phyloP scores from a whole-genome alignment of 2,888 invertebrate species.

The Nebria salina region DNA sequence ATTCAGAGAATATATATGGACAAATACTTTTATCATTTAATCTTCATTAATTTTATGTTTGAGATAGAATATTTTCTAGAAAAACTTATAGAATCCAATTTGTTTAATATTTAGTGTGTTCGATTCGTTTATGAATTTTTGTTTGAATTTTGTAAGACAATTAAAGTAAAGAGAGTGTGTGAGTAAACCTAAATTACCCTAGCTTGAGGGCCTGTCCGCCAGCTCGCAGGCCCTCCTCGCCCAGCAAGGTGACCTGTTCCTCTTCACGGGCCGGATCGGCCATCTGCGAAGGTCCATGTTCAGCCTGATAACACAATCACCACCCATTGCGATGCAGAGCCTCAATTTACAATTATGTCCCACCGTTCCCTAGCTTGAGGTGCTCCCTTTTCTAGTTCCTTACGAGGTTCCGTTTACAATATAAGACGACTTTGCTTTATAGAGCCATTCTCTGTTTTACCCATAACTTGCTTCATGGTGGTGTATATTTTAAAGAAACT shows the following conservation, averaged over 20 bases:
- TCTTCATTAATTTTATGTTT: neutral
- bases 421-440: neutral
- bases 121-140: neutral
- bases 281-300: slow-evolving; percentile 84
- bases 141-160: neutral
- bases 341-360: neutral
- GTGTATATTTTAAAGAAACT: neutral
- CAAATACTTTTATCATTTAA: too few relatives aligned
- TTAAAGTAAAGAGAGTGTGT: neutral
- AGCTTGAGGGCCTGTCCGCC: slow-evolving; percentile 97
- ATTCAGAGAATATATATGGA: too few relatives aligned
- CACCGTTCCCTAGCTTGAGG: slow-evolving; percentile 48
- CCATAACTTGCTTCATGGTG: slow-evolving; percentile 2
- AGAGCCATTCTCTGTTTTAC: slow-evolving; percentile 11
- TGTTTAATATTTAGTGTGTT: neutral
- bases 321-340: slow-evolving; percentile 49
- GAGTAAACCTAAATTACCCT: slow-evolving; percentile 79
- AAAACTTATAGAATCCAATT: neutral
- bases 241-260: slow-evolving; percentile 95
- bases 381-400: slow-evolving; percentile 14
- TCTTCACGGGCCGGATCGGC: slow-evolving; percentile 96
- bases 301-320: slow-evolving; percentile 76
- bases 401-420: slow-evolving; percentile 11
- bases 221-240: slow-evolving; percentile 94
- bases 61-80: neutral